Percentiles rank a stretch among this genome's conserved stretches.
These are phyloP conservation scores for Distichodus sexfasciatus DNA, from an alignment of 2,797 vertebrate species.

Conservation along the genomic window DNA sequence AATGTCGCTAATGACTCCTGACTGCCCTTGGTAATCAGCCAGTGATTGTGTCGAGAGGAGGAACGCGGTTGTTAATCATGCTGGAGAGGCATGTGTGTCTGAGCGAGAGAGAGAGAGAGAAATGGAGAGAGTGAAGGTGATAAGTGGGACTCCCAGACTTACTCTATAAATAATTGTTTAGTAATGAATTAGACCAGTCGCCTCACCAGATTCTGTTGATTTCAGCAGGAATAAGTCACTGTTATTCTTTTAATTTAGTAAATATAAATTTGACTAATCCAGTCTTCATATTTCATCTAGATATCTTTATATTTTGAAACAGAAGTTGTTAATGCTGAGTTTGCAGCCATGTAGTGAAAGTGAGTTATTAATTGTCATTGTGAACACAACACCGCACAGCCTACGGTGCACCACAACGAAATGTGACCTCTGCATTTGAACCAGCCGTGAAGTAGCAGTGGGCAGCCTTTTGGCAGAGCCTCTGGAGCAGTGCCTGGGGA, in stretches of 20 bases:
- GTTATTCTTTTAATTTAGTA: background rate
- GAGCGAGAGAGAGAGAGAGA: background rate
- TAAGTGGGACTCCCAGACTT: background rate
- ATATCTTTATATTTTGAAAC: background rate
- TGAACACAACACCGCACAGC: too few species aligned
- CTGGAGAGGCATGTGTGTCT: background rate
- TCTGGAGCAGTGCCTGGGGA: too few species aligned
- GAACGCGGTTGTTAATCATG: constrained; percentile 21
- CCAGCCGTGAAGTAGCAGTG: too few species aligned
- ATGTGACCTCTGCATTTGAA: too few species aligned
- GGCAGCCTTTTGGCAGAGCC: too few species aligned
- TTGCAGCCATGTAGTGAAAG: too few species aligned
- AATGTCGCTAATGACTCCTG: constrained; percentile 8
- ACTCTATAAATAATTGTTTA: background rate
- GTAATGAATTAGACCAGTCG: too few species aligned
- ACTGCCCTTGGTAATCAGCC: constrained; percentile 27
- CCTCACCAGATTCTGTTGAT: background rate
- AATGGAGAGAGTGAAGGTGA: background rate
- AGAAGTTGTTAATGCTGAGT: too few species aligned
- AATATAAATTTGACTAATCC: constrained; percentile 1
- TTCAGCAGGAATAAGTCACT: background rate
- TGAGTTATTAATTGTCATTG: too few species aligned
- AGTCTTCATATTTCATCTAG: background rate
- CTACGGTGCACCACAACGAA: too few species aligned
- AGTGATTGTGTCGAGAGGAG: constrained; percentile 13